These are phyloP conservation scores for Dreissena polymorpha DNA, from an alignment of 1,140 invertebrate species.

Conservation along the genomic window DNA sequence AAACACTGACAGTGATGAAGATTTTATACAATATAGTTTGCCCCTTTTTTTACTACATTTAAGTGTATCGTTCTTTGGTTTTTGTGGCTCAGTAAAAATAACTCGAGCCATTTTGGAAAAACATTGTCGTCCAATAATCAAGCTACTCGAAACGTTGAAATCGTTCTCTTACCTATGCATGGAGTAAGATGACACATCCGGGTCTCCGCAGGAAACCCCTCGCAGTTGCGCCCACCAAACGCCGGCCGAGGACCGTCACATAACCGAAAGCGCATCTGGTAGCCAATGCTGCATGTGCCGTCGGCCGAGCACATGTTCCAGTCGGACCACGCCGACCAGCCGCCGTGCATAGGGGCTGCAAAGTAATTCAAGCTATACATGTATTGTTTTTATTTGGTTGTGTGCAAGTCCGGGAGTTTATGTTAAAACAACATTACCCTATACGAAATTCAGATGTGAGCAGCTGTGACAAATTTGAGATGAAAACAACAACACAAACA, in stretches of 20 bases:
- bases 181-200: constrained; percentile 38
- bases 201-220: constrained; percentile 32
- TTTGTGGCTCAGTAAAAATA: no score
- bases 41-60: no score
- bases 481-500: neutral
- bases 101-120: no score
- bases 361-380: neutral
- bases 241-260: constrained; percentile 39
- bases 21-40: no score
- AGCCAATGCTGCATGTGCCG: constrained; percentile 33
- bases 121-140: no score
- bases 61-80: no score
- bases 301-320: constrained; percentile 44
- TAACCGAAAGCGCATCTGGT: constrained; percentile 49
- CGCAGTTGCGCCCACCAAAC: constrained; percentile 35
- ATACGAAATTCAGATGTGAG: neutral
- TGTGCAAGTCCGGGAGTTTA: neutral
- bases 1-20: no score
- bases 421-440: neutral
- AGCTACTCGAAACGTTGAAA: no score
- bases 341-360: constrained; percentile 48
- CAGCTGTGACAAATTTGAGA: neutral
- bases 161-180: constrained; percentile 28
- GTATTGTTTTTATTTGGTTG: no score
- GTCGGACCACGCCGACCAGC: constrained; percentile 47